A percentile compares a stretch with the other conserved stretches of the same genome.
These are phyloP conservation scores for Notoglanidium macrostoma DNA, from an alignment of 2,797 vertebrate genomes.

Conservation along the genomic window DNA sequence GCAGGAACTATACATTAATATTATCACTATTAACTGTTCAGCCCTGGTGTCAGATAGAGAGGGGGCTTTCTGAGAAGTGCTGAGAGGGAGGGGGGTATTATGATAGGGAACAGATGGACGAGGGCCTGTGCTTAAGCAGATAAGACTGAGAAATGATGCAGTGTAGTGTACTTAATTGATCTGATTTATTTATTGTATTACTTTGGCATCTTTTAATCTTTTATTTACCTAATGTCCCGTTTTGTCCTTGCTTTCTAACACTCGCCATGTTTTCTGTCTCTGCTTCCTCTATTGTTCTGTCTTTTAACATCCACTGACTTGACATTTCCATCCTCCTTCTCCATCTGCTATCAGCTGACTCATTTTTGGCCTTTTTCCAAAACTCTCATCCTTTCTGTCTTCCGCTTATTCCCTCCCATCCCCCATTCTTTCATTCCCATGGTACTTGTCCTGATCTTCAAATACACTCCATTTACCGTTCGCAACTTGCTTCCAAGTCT, in stretches of 20 bases:
- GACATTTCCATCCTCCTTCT: not conserved
- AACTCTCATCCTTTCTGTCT: constrained; percentile 9
- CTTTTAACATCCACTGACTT: not conserved
- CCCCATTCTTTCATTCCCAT: constrained; percentile 1
- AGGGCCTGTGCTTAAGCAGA: not conserved
- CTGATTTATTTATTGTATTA: not conserved
- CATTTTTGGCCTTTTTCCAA: not conserved
- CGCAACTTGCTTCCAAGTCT: not conserved
- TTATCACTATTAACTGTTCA: not conserved
- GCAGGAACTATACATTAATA: not conserved
- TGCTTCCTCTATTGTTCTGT: not conserved
- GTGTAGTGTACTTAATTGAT: constrained; percentile 1
- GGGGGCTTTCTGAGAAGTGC: not conserved
- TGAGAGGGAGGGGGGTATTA: not conserved
- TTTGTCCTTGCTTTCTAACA: not conserved
- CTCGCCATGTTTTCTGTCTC: not conserved
- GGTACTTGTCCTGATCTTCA: constrained; percentile 20
- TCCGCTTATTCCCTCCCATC: not conserved
- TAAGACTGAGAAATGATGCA: not conserved
- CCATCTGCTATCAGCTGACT: not conserved
- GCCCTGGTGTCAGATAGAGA: not conserved
- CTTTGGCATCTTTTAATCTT: not conserved
- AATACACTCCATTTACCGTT: not conserved
- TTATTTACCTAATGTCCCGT: not conserved
- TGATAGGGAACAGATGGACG: constrained; percentile 22